These are phyloP conservation scores for Campoletis raptor DNA, from an alignment of 2,888 invertebrate genomes.

Conservation along the genomic window DNA sequence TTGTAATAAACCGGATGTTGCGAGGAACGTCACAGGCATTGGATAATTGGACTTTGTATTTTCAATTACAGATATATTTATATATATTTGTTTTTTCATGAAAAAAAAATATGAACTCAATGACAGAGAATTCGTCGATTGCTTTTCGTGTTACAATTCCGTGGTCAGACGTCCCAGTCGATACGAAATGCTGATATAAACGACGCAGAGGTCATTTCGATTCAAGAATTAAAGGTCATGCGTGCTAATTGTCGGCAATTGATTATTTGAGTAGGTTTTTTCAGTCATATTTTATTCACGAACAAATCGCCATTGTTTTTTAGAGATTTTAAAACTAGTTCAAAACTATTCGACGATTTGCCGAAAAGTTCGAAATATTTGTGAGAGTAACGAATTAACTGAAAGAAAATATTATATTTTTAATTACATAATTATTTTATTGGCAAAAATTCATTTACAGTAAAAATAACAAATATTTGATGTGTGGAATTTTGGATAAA, in stretches of 20 bases:
- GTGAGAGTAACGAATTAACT: neutral
- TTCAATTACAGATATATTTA: neutral
- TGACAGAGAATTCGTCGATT: neutral
- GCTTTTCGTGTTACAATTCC: neutral
- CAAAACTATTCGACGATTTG: neutral
- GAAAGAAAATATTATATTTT: neutral
- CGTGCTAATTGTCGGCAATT: slow-evolving; percentile 59
- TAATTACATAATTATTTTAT: too few relatives aligned
- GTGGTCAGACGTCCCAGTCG: slow-evolving; percentile 18
- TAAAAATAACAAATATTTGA: too few relatives aligned
- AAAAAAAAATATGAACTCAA: neutral
- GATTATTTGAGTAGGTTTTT: slow-evolving; percentile 14
- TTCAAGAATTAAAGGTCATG: slow-evolving; percentile 52
- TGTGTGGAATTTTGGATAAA: too few relatives aligned
- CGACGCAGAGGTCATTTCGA: slow-evolving; percentile 36
- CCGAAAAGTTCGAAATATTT: neutral
- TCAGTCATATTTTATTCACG: slow-evolving; percentile 33
- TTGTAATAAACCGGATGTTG: slow-evolving; percentile 4
- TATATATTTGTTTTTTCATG: neutral
- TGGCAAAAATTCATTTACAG: too few relatives aligned
- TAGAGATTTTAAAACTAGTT: neutral
- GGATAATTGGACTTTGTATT: neutral
- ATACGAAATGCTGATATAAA: slow-evolving; percentile 13
- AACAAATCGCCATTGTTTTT: neutral
- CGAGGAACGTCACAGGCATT: neutral